Evolutionary conservation across 2,797 vertebrate species (phyloP).

Genomic region (Cossypha polioptera): DNA sequence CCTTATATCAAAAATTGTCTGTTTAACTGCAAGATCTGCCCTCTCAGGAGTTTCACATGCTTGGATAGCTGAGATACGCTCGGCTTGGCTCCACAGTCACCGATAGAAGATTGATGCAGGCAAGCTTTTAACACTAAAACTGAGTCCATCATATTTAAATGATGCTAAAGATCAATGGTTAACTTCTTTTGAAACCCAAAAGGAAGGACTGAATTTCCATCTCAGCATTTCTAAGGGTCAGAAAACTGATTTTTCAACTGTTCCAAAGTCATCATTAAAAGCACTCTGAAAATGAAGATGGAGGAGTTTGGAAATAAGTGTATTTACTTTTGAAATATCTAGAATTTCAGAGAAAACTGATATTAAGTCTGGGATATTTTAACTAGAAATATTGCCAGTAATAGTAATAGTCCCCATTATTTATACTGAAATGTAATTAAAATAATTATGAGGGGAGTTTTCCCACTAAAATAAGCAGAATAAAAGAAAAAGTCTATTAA

Average conservation of each 20-base stretch:
- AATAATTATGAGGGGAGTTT: slow-evolving; percentile 53
- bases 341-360: slow-evolving; percentile 9
- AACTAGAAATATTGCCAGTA: background rate
- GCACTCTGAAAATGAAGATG: slow-evolving; percentile 21
- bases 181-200: background rate
- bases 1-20: background rate
- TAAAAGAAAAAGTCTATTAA: background rate
- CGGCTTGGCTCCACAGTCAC: background rate
- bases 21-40: background rate
- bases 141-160: background rate
- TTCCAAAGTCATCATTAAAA: background rate
- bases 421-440: slow-evolving; percentile 70
- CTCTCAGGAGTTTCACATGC: background rate
- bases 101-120: background rate
- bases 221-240: background rate
- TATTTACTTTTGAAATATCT: slow-evolving; percentile 36
- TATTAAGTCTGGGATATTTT: slow-evolving; percentile 15
- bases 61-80: accelerated
- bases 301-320: background rate
- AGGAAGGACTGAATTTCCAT: background rate
- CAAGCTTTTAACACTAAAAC: background rate
- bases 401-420: slow-evolving; percentile 47
- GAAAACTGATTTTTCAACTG: background rate
- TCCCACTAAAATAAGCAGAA: slow-evolving; percentile 47
- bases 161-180: background rate